These are phyloP conservation scores for Podocnemis expansa DNA, from an alignment of 2,113 vertebrate genomes.

Conservation along the genomic window DNA sequence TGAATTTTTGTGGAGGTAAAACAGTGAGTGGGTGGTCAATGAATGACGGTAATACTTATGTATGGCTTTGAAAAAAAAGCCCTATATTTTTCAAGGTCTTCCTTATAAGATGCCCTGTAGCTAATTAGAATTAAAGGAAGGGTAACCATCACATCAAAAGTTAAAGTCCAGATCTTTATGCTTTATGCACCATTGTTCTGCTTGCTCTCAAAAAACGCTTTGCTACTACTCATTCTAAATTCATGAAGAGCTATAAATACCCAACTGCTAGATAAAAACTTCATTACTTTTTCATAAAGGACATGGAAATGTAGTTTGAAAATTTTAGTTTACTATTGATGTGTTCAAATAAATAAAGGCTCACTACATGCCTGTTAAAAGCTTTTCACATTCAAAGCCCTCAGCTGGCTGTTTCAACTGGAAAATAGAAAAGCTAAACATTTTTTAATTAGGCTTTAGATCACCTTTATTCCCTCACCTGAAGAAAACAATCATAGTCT, in stretches of 20 bases:
- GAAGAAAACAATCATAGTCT: background rate
- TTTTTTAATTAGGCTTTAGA: constrained; percentile 1
- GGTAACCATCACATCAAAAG: background rate
- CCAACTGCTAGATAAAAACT: background rate
- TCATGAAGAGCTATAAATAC: constrained; percentile 69
- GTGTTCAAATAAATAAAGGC: background rate
- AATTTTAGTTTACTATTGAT: constrained; percentile 14
- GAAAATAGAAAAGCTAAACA: background rate
- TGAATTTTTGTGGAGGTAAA: background rate
- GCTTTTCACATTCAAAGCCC: background rate
- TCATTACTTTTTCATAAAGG: constrained; percentile 63
- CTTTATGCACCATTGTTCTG: constrained; percentile 45
- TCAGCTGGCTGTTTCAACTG: background rate
- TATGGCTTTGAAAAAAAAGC: background rate
- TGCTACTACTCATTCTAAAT: constrained; percentile 60
- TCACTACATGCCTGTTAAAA: constrained; percentile 20
- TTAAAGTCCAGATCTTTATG: constrained; percentile 10
- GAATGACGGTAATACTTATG: background rate
- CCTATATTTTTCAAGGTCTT: background rate
- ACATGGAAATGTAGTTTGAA: constrained; percentile 21
- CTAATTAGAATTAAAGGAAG: background rate
- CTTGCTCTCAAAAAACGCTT: constrained; percentile 36
- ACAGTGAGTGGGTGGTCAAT: background rate
- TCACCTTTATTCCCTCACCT: background rate
- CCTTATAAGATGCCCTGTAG: background rate